A percentile compares a stretch with the other conserved stretches of the same genome.
phyloP scores from a whole-genome alignment of 2,113 vertebrate genomes.

The Siniperca chuatsi region DNA sequence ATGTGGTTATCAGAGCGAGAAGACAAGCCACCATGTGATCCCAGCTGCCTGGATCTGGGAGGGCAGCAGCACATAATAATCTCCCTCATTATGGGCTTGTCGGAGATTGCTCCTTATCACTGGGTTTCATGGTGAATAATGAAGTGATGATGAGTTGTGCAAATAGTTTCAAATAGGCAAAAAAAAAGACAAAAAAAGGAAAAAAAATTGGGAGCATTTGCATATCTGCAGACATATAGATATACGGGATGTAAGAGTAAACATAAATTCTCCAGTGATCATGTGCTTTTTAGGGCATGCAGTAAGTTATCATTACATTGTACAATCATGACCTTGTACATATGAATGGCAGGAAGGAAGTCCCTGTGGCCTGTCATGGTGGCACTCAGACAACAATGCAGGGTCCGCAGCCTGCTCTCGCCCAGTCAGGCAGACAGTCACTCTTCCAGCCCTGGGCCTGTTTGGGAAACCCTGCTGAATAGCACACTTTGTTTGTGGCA shows the following conservation, averaged over 20 bases:
- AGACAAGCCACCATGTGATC: slow-evolving; percentile 71
- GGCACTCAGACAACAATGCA: slow-evolving; percentile 71
- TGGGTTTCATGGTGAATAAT: slow-evolving; percentile 29
- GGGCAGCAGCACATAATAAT: slow-evolving; percentile 30
- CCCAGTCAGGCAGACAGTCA: slow-evolving; percentile 74
- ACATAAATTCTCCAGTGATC: neutral
- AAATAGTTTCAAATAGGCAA: slow-evolving; percentile 20
- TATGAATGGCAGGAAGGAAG: slow-evolving; percentile 68
- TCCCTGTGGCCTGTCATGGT: slow-evolving; percentile 32
- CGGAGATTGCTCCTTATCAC: slow-evolving; percentile 35
- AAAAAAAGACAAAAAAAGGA: neutral
- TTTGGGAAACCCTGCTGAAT: slow-evolving; percentile 79
- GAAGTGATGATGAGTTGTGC: neutral
- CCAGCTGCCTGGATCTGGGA: slow-evolving; percentile 46
- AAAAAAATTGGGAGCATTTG: neutral
- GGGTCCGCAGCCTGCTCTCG: slow-evolving; percentile 37
- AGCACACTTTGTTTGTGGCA: slow-evolving; percentile 80
- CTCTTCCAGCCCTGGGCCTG: slow-evolving; percentile 56
- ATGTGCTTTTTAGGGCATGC: neutral
- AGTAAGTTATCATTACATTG: slow-evolving; percentile 14
- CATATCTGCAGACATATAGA: neutral
- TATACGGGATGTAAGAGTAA: neutral
- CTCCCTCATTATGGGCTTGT: slow-evolving; percentile 40
- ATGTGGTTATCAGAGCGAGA: slow-evolving; percentile 78
- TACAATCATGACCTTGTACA: slow-evolving; percentile 30